Conservation (phyloP, 2,888 invertebrate genomes). For the Therioaphis trifolii region DNA sequence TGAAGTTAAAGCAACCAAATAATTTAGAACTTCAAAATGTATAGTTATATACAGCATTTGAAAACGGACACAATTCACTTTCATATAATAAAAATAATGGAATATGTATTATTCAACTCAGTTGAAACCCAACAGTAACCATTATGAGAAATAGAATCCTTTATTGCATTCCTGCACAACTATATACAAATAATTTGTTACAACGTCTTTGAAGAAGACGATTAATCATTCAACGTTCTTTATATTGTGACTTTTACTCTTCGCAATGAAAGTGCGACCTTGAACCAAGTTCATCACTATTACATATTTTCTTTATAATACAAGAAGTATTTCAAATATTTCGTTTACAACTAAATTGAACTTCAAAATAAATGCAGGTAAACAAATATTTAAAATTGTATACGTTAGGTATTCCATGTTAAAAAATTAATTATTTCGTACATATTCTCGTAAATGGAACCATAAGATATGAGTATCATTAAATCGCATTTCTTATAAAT, state of each 20-base stretch:
- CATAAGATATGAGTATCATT: no score
- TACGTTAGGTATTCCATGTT: no score
- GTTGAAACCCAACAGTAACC: background rate
- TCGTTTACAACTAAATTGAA: background rate
- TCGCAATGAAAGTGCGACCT: slow-evolving; percentile 22
- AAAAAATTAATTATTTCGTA: no score
- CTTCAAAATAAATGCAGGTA: background rate
- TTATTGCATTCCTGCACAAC: slow-evolving; percentile 7
- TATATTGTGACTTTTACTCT: slow-evolving; percentile 25
- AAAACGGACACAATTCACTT: background rate
- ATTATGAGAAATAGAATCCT: background rate
- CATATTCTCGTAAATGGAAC: no score
- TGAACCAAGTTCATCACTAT: slow-evolving; percentile 31
- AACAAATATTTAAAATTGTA: background rate
- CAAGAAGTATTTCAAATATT: background rate
- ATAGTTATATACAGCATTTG: background rate
- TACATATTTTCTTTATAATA: background rate
- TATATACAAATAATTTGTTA: slow-evolving; percentile 18
- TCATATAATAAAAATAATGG: background rate
- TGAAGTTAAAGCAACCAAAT: background rate
- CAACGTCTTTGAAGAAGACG: background rate
- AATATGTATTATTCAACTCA: slow-evolving; percentile 15
- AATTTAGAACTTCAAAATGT: background rate
- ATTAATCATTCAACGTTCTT: slow-evolving; percentile 42
- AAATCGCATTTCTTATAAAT: no score